Conservation (phyloP, 2,113 vertebrate species). For the Antidorcas marsupialis region DNA sequence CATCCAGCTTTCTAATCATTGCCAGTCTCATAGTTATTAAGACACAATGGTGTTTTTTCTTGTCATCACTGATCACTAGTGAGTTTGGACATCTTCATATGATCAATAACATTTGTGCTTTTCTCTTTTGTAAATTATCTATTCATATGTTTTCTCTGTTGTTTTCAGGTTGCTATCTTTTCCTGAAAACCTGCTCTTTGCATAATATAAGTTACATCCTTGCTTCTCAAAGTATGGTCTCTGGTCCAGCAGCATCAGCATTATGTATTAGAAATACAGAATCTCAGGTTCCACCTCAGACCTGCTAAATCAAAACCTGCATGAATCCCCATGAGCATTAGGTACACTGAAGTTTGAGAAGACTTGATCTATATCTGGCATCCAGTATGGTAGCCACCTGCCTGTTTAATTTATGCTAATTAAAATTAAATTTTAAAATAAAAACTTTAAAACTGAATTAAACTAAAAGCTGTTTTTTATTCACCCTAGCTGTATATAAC, state of each 20-base stretch:
- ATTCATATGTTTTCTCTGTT: not conserved
- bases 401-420: not conserved
- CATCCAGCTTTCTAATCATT: not conserved
- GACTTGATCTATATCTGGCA: not conserved
- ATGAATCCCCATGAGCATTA: not conserved
- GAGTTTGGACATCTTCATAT: not conserved
- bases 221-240: not conserved
- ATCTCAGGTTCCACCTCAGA: not conserved
- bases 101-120: not conserved
- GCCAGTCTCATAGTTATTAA: not conserved
- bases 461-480: not conserved
- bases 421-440: not conserved
- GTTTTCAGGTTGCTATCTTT: not conserved
- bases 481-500: not conserved
- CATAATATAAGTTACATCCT: not conserved
- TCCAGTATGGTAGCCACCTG: not conserved
- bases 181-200: not conserved
- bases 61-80: not conserved
- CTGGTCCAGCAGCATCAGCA: not conserved
- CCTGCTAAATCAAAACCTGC: not conserved
- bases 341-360: not conserved
- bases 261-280: not conserved
- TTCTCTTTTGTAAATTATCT: not conserved
- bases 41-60: not conserved
- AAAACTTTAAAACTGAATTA: not conserved